Conservation (phyloP, 2,888 invertebrate genomes). For the Aporophyla nigra region DNA sequence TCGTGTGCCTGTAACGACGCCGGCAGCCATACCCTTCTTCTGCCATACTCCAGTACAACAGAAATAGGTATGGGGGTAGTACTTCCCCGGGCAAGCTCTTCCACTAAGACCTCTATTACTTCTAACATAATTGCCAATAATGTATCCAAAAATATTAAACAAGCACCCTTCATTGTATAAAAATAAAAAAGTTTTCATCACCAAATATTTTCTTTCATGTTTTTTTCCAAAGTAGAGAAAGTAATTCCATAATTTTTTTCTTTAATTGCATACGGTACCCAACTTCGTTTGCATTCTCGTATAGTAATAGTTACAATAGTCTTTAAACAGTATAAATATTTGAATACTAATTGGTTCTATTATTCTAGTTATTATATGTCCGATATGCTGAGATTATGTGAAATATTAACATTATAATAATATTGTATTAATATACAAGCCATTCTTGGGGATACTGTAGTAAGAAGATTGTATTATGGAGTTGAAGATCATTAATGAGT, state of each 20-base stretch:
- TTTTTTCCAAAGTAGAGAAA: background rate
- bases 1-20: background rate
- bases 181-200: background rate
- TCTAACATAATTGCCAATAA: background rate
- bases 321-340: conserved; percentile 66
- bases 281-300: conserved; percentile 32
- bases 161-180: background rate
- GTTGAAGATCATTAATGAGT: background rate
- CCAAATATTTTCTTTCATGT: background rate
- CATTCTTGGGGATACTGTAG: background rate
- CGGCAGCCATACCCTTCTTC: background rate
- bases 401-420: conserved; percentile 25
- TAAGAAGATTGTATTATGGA: background rate
- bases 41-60: background rate
- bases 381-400: conserved; percentile 69
- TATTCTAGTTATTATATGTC: conserved; percentile 40
- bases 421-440: background rate
- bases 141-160: background rate
- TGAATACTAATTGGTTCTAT: conserved; percentile 63
- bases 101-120: background rate
- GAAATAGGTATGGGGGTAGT: background rate
- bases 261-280: conserved; percentile 53
- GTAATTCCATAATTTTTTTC: background rate
- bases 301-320: conserved; percentile 51
- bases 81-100: background rate